These are phyloP conservation scores for Nycticebus coucang DNA, from an alignment of 2,113 vertebrate species.

Conservation along the genomic window DNA sequence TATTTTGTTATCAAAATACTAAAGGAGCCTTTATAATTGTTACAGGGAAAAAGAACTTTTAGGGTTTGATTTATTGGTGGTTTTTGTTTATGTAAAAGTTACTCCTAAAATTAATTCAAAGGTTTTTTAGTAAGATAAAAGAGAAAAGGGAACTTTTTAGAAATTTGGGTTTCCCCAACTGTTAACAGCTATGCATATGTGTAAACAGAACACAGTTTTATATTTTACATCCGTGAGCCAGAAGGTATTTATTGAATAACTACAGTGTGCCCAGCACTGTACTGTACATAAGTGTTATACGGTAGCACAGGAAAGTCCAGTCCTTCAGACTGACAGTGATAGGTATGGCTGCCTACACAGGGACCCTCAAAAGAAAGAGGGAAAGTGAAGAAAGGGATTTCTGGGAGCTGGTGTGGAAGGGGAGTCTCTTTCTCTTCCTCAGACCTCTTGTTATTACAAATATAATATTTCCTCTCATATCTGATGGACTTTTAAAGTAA, in stretches of 20 bases:
- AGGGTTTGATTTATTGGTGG: neutral
- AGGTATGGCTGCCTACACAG: neutral
- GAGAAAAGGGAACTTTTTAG: neutral
- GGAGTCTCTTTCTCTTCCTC: neutral
- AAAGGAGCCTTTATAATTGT: neutral
- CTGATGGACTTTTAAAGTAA: neutral
- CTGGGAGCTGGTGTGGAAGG: neutral
- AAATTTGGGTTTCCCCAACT: neutral
- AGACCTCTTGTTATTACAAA: neutral
- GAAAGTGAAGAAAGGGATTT: neutral
- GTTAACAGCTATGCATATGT: neutral
- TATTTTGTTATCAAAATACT: neutral
- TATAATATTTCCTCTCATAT: neutral
- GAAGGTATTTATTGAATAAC: neutral
- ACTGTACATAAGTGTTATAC: neutral
- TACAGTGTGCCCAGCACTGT: neutral
- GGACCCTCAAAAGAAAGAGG: neutral
- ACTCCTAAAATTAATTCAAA: constrained; percentile 18
- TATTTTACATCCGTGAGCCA: neutral
- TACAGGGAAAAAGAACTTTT: neutral
- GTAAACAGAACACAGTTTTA: neutral
- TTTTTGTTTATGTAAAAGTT: constrained; percentile 36
- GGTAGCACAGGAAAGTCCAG: neutral
- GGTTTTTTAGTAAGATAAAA: neutral
- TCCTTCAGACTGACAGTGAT: too few species aligned